A percentile compares a stretch with the other conserved stretches of the same genome.
These are phyloP conservation scores for Anthonomus grandis DNA, from an alignment of 1,140 invertebrate species.

Conservation along the genomic window DNA sequence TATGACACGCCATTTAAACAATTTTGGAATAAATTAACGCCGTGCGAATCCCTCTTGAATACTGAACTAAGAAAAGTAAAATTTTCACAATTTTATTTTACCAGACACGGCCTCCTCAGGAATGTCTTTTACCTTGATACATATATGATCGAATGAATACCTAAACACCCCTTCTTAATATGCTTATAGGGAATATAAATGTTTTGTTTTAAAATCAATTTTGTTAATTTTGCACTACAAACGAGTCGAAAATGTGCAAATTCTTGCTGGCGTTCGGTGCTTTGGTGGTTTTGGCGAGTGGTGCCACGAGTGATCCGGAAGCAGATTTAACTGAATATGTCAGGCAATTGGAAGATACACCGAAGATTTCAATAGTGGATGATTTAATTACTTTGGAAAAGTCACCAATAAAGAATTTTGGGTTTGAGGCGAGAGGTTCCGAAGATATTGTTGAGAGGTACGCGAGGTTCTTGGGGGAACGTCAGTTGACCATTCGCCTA, in stretches of 20 bases:
- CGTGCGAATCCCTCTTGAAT: not conserved
- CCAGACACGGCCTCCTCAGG: conserved; percentile 16
- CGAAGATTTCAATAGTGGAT: conserved; percentile 47
- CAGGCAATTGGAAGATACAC: conserved; percentile 47
- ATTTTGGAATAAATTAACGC: conserved; percentile 18
- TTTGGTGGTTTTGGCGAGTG: not conserved
- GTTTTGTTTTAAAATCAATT: not conserved
- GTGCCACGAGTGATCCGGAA: conserved; percentile 38
- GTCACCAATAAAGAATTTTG: conserved; percentile 34
- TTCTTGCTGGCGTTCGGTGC: not conserved
- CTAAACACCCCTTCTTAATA: conserved; percentile 14
- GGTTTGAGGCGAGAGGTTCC: not conserved
- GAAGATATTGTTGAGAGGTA: conserved; percentile 46
- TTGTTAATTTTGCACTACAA: not conserved
- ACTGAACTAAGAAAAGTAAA: conserved; percentile 4
- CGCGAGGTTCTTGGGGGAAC: conserved; percentile 48
- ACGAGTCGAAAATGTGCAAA: conserved; percentile 1
- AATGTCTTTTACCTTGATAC: conserved; percentile 28
- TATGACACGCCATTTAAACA: conserved; percentile 3
- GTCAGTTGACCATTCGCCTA: conserved; percentile 48
- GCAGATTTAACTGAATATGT: conserved; percentile 49
- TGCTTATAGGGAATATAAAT: conserved; percentile 16
- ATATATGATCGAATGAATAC: conserved; percentile 19
- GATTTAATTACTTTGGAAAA: conserved; percentile 44
- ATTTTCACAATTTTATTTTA: conserved; percentile 9